phyloP scores from a whole-genome alignment of 2,113 vertebrate species.

The Myotis yumanensis region DNA sequence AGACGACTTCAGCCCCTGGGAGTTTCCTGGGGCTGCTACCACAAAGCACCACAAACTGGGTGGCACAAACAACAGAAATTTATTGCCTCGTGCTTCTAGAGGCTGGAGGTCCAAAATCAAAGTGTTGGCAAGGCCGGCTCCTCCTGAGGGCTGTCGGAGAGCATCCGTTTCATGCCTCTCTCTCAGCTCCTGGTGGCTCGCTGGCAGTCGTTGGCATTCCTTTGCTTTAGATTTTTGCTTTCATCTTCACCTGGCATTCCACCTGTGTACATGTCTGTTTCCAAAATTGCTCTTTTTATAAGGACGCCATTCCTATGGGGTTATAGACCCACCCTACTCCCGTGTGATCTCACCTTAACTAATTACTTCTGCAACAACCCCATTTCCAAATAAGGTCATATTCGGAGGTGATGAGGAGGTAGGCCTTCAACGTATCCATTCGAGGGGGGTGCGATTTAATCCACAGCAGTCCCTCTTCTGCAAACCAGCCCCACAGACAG shows the following conservation, averaged over 20 bases:
- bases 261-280: neutral
- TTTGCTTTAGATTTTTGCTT: neutral
- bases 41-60: neutral
- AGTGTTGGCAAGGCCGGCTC: neutral
- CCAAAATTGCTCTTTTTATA: neutral
- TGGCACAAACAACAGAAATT: neutral
- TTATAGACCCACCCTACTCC: neutral
- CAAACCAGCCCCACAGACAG: neutral
- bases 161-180: neutral
- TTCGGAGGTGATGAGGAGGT: neutral
- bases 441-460: neutral
- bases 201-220: neutral
- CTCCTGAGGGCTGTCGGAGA: neutral
- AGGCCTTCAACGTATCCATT: neutral
- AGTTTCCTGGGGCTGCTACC: neutral
- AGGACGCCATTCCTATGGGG: neutral
- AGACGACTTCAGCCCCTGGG: neutral
- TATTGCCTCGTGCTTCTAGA: neutral
- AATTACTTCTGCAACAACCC: neutral
- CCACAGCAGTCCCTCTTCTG: neutral
- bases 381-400: neutral
- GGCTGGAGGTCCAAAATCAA: neutral
- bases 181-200: neutral
- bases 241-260: neutral
- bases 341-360: neutral